phyloP scores from a whole-genome alignment of 2,113 vertebrate genomes.

The Phylloscopus trochiloides region DNA sequence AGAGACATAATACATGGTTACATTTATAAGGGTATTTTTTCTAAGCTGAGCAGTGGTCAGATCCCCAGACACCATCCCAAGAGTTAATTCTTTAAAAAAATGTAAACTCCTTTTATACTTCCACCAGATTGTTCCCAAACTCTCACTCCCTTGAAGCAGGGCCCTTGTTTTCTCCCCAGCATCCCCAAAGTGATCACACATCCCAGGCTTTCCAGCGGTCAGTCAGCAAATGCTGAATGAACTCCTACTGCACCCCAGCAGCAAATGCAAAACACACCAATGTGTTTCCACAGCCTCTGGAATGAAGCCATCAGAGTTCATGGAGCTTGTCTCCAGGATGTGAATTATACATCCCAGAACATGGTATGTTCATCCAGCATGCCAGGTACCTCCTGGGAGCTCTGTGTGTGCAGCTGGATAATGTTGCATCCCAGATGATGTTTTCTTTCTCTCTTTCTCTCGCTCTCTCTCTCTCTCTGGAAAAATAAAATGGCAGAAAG shows the following conservation, averaged over 20 bases:
- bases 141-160: not conserved
- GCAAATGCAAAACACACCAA: not conserved
- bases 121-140: not conserved
- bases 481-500: fast-evolving
- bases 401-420: not conserved
- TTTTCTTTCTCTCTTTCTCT: not conserved
- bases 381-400: not conserved
- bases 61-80: not conserved
- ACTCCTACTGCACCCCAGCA: not conserved
- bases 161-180: not conserved
- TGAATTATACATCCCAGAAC: not conserved
- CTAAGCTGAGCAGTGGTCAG: not conserved
- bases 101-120: not conserved
- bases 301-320: not conserved
- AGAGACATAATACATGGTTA: not conserved
- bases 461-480: no score
- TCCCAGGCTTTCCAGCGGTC: not conserved
- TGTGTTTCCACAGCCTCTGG: not conserved
- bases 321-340: not conserved
- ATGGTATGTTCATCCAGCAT: not conserved
- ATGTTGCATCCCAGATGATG: not conserved
- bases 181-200: not conserved
- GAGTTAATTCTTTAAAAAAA: not conserved
- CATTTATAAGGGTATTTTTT: not conserved
- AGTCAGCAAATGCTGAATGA: not conserved